Conservation (phyloP, 2,113 vertebrate genomes). For the Gopherus flavomarginatus region DNA sequence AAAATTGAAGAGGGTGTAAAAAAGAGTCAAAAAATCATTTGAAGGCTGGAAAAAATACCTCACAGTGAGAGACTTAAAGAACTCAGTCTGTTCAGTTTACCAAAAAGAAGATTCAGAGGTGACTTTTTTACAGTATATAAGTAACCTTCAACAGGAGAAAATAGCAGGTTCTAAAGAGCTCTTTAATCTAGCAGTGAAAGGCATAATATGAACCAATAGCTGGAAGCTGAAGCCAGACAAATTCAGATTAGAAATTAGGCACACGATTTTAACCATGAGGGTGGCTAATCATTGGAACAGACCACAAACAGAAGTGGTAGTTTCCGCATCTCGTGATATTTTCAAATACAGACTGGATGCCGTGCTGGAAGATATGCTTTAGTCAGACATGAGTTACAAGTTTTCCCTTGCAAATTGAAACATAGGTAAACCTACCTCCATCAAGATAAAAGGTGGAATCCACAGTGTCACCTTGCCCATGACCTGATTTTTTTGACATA, state of each 20-base stretch:
- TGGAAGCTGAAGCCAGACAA: neutral
- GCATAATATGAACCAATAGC: neutral
- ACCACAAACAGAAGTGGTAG: neutral
- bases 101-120: neutral
- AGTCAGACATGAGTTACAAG: neutral
- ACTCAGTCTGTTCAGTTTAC: neutral
- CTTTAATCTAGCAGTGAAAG: neutral
- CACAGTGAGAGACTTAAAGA: neutral
- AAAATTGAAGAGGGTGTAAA: neutral
- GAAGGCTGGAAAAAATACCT: neutral
- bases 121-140: neutral
- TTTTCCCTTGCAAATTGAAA: neutral
- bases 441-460: neutral
- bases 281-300: neutral
- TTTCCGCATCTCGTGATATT: neutral
- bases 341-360: constrained; percentile 15
- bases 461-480: neutral
- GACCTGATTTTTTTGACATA: neutral
- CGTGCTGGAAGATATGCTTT: neutral
- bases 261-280: constrained; percentile 6
- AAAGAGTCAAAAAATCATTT: neutral
- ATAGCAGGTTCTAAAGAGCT: neutral
- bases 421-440: neutral
- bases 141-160: neutral
- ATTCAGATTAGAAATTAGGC: constrained; percentile 22